Conservation (phyloP, 1,140 invertebrate species). For the Archivesica marissinica region DNA sequence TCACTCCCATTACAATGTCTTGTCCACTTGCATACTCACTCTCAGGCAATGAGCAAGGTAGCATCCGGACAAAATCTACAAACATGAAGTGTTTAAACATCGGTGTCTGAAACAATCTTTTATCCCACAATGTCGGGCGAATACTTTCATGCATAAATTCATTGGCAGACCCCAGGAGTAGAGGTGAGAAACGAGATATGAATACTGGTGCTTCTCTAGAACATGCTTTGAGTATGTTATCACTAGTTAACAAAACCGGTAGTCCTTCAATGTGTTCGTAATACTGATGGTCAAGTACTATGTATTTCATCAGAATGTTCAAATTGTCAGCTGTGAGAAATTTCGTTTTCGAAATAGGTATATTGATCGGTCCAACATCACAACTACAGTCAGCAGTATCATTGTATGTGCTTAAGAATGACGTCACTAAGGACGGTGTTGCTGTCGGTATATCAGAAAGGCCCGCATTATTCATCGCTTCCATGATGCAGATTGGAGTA, state of each 20-base stretch:
- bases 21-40: background rate
- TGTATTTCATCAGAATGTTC: background rate
- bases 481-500: background rate
- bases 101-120: background rate
- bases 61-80: background rate
- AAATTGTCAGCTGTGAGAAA: background rate
- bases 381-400: background rate
- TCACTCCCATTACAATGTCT: background rate
- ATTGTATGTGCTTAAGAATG: background rate
- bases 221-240: background rate
- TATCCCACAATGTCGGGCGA: background rate
- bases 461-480: background rate
- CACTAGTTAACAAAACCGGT: background rate
- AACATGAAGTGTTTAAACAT: background rate
- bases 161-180: background rate
- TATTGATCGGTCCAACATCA: background rate
- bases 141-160: background rate
- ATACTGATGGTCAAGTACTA: background rate
- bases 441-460: background rate
- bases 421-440: background rate
- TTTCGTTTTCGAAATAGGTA: background rate
- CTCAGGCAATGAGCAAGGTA: background rate
- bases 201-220: background rate
- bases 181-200: background rate
- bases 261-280: background rate